Percentiles rank a stretch among this genome's conserved stretches.
These are phyloP conservation scores for Drosophila quinaria DNA, from an alignment of 2,888 invertebrate species.

Conservation along the genomic window DNA sequence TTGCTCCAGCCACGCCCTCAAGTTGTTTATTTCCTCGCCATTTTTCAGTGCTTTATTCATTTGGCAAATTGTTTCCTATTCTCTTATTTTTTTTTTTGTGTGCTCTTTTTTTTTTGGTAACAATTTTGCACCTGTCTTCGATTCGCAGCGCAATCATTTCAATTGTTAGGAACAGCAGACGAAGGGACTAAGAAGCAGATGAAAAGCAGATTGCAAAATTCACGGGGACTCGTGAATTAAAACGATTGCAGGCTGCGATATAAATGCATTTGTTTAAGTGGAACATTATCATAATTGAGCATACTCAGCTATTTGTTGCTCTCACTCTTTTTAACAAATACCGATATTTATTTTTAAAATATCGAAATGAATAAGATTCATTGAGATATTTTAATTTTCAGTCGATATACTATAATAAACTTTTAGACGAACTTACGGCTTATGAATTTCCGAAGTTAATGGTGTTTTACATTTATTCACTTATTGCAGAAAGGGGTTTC, in stretches of 20 bases:
- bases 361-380: too few species aligned
- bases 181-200: background rate
- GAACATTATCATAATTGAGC: conserved; percentile 1
- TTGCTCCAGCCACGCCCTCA: conserved; percentile 5
- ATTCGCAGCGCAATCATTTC: conserved; percentile 31
- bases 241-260: background rate
- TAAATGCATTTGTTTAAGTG: conserved; percentile 3
- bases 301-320: background rate
- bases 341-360: background rate
- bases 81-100: background rate
- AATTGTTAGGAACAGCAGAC: conserved; percentile 12
- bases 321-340: background rate
- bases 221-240: background rate
- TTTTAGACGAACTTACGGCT: background rate
- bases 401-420: too few species aligned
- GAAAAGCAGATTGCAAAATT: conserved; percentile 16
- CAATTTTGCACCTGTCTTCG: conserved; percentile 51
- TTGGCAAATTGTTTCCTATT: conserved; percentile 41
- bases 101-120: conserved; percentile 12
- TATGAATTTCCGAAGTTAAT: background rate
- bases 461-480: background rate
- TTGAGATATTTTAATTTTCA: too few species aligned
- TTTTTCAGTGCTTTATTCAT: conserved; percentile 37
- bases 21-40: conserved; percentile 32
- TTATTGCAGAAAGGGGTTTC: background rate